Evolutionary conservation across 2,797 vertebrate genomes (phyloP).

Genomic region (Rhabdophis nuchalis): DNA sequence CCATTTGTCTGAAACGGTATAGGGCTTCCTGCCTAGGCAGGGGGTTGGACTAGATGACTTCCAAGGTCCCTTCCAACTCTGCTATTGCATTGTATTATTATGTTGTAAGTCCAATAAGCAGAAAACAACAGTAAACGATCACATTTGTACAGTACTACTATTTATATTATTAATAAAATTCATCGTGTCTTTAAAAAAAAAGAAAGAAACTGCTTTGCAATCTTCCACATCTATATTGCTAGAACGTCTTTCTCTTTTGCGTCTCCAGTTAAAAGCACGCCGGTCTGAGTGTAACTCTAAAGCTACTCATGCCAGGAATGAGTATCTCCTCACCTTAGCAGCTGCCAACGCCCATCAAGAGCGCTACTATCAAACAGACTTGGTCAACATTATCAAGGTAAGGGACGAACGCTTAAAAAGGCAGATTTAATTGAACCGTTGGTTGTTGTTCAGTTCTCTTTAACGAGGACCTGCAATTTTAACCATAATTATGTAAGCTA

Average conservation of each 20-base stretch:
- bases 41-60: too few species aligned
- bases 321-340: constrained; percentile 93
- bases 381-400: constrained; percentile 95
- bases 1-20: too few species aligned
- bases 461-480: not conserved
- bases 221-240: too few species aligned
- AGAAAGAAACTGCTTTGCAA: too few species aligned
- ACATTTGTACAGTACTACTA: too few species aligned
- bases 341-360: constrained; percentile 96
- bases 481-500: not conserved
- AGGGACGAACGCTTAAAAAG: constrained; percentile 19
- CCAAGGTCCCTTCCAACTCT: too few species aligned
- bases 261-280: constrained; percentile 90
- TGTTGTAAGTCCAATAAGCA: too few species aligned
- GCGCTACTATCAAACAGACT: constrained; percentile 93
- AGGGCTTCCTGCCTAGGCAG: too few species aligned
- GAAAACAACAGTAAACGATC: too few species aligned
- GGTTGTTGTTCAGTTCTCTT: not conserved
- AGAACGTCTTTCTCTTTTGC: not conserved
- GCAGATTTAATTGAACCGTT: not conserved
- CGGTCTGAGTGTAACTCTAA: constrained; percentile 94
- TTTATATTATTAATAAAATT: too few species aligned
- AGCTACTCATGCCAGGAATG: constrained; percentile 95
- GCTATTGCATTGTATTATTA: too few species aligned
- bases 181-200: too few species aligned